Evolutionary conservation across 2,797 vertebrate genomes (phyloP).

Genomic region (Myotis pilosus): DNA sequence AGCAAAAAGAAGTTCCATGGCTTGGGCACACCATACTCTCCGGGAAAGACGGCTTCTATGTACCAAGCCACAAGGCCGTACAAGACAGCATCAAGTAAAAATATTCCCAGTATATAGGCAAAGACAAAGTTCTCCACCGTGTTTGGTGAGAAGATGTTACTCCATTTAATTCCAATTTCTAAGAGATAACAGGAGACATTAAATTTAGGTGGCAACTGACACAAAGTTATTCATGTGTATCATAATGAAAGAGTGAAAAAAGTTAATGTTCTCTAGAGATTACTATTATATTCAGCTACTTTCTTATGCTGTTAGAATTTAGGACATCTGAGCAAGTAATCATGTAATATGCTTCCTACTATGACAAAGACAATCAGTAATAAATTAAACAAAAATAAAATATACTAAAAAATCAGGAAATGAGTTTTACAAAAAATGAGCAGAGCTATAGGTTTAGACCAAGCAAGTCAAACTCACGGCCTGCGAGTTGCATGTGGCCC

Average conservation of each 20-base stretch:
- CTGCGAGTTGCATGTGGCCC: too few relatives aligned
- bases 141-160: constrained; percentile 86
- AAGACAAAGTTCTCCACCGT: constrained; percentile 91
- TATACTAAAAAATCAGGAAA: neutral
- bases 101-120: constrained; percentile 90
- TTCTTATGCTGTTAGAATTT: constrained; percentile 1
- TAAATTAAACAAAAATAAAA: constrained; percentile 10
- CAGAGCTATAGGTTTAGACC: neutral
- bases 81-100: constrained; percentile 90
- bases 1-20: constrained; percentile 94
- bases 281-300: neutral
- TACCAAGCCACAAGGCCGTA: constrained; percentile 95
- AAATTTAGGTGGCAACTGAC: neutral
- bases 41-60: constrained; percentile 93
- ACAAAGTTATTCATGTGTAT: neutral
- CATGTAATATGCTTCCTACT: neutral
- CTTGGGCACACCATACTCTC: constrained; percentile 94
- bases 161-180: constrained; percentile 95
- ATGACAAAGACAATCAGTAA: neutral
- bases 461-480: too few relatives aligned
- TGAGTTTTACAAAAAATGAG: neutral
- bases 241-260: constrained; percentile 35
- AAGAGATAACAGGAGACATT: constrained; percentile 52
- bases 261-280: neutral
- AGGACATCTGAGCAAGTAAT: neutral